Conservation (phyloP, 1,140 invertebrate species). For the Microvelia longipes region DNA sequence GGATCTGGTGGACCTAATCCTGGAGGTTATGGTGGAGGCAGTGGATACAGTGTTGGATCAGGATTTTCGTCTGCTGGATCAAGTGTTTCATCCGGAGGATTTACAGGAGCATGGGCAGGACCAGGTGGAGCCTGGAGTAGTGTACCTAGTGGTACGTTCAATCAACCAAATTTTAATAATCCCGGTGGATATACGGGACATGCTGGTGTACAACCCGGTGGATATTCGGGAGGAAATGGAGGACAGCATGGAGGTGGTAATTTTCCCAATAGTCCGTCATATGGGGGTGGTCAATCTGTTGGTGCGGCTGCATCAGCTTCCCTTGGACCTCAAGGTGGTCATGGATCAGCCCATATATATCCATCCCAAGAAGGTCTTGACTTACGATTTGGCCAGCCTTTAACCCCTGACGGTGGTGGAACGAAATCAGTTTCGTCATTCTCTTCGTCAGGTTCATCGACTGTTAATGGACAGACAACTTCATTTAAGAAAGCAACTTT, state of each 20-base stretch:
- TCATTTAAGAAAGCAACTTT: constrained; percentile 41
- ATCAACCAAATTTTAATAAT: not conserved
- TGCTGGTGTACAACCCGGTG: not conserved
- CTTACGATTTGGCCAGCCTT: constrained; percentile 32
- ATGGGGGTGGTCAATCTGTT: not conserved
- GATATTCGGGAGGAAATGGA: not conserved
- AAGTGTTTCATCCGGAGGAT: not conserved
- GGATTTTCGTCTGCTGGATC: not conserved
- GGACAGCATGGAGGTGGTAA: not conserved
- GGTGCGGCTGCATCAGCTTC: constrained; percentile 21
- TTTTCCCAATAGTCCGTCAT: too few relatives aligned
- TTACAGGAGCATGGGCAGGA: not conserved
- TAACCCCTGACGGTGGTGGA: constrained; percentile 17
- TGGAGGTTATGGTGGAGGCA: not conserved
- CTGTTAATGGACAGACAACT: constrained; percentile 40
- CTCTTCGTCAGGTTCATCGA: constrained; percentile 38
- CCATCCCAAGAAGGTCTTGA: constrained; percentile 41
- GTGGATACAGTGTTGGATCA: not conserved
- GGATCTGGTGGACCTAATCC: not conserved
- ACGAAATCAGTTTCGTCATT: constrained; percentile 42
- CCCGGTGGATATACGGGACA: not conserved
- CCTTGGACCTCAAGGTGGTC: constrained; percentile 28
- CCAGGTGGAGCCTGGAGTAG: too few relatives aligned
- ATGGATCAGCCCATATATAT: constrained; percentile 23
- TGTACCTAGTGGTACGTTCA: not conserved